Evolutionary conservation across 1,140 invertebrate genomes (phyloP).

Genomic region (Caerostris extrusa): DNA sequence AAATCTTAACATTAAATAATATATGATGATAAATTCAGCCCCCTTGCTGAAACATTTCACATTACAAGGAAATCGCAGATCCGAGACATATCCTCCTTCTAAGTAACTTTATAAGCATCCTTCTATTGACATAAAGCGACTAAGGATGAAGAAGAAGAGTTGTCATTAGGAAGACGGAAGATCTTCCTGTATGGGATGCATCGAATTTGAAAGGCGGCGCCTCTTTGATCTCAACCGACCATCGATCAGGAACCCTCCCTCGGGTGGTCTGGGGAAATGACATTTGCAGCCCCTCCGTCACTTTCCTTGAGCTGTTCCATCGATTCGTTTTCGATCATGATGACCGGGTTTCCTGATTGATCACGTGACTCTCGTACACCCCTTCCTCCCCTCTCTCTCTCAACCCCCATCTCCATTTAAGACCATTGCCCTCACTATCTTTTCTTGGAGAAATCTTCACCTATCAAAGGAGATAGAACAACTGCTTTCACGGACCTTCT

Average conservation of each 20-base stretch:
- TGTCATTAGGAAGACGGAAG: background rate
- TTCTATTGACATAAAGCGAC: background rate
- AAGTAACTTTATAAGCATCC: background rate
- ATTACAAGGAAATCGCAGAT: too few relatives aligned
- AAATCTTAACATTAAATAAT: too few relatives aligned
- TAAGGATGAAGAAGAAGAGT: background rate
- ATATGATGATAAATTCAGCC: too few relatives aligned
- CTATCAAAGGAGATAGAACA: background rate
- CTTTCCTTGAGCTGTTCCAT: background rate
- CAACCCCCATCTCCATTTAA: background rate
- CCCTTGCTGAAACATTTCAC: too few relatives aligned
- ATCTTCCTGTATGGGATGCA: background rate
- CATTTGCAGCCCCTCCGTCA: background rate
- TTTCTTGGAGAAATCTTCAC: constrained; percentile 14
- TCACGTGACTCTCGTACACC: constrained; percentile 20
- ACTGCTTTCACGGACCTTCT: too few relatives aligned
- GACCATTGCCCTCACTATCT: background rate
- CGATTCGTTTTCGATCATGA: constrained; percentile 67
- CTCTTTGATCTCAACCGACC: constrained; percentile 61
- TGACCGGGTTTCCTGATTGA: constrained; percentile 60
- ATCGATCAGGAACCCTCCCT: constrained; percentile 44
- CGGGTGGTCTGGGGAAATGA: constrained; percentile 48
- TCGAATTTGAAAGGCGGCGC: constrained; percentile 41
- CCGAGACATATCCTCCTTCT: background rate
- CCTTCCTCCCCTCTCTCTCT: background rate